Evolutionary conservation across 2,888 invertebrate species (phyloP).

Genomic region (Sminthurinus aureus): DNA sequence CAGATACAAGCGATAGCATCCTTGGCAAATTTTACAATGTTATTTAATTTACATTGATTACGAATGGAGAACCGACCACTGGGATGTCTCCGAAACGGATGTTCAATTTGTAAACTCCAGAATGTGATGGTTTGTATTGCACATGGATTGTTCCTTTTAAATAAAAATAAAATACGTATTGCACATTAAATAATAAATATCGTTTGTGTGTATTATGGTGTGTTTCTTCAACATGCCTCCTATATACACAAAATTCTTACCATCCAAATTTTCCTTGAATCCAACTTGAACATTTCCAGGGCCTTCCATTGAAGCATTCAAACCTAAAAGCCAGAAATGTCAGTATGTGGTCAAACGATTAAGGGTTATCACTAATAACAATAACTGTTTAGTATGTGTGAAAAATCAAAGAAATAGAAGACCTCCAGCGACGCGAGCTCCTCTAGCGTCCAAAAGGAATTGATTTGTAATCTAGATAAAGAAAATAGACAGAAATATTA

Average conservation of each 20-base stretch:
- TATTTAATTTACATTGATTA: slow-evolving; percentile 53
- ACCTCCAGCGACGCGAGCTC: slow-evolving; percentile 54
- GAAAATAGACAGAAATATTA: no score
- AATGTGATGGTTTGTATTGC: slow-evolving; percentile 58
- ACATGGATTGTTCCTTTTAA: not conserved
- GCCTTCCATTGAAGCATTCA: slow-evolving; percentile 59
- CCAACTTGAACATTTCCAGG: slow-evolving; percentile 58
- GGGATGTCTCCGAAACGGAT: slow-evolving; percentile 57
- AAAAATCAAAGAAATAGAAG: no score
- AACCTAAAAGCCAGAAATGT: no score
- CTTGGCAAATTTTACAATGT: not conserved
- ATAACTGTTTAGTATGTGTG: no score
- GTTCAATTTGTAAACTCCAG: slow-evolving; percentile 57
- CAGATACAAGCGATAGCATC: not conserved
- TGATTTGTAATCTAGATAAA: slow-evolving; percentile 51
- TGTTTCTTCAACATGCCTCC: no score
- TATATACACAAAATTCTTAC: slow-evolving; percentile 27
- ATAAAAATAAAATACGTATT: no score
- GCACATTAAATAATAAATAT: no score
- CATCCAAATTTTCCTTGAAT: slow-evolving; percentile 55
- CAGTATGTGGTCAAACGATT: no score
- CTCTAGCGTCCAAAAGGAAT: slow-evolving; percentile 57
- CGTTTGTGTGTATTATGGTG: no score
- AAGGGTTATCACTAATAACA: no score
- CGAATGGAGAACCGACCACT: slow-evolving; percentile 55